Base-by-base conservation (phyloP, 2,797 vertebrate species). In the Cichlasoma orientale region DNA sequence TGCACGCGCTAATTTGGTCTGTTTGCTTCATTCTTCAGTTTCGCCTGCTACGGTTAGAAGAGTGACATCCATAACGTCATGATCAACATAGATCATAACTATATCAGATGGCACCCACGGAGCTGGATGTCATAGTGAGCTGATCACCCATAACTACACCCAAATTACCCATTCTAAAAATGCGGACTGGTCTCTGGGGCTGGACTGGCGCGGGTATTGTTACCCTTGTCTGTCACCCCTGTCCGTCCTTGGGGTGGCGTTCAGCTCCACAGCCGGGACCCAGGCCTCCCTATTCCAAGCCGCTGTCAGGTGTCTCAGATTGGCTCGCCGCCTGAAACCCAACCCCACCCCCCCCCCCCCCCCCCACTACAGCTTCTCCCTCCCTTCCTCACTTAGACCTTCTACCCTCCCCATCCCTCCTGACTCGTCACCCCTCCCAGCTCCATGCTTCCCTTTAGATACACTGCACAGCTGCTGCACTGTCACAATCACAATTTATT, bases 151-250 rank as follows among this genome's bases (percentile, higher is more conserved):
- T 12, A 74, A 9, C 74, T 78, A 54, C 31, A 27, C 68, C 54
- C n/a, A 76, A 56, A 84, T 72, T 57, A n/a, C 29, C 56, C 23
- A 19, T 56, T 81, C 54, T 77, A 73, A 83, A 86, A 80, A 72
- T 74, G 72, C 5, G 3, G 61, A 54, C 72, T 63, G 80, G 54
- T 75, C 55, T 85, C 54, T 47, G 54, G 31, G 61, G 86, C 56
- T 79, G 74, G 56, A 74, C 56, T 21, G 16, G 75, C 63, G 66
- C 13, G 47, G 72, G 56, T 82, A 77, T 72, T 27, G 47, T 91
- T 97, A 97, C 96, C 97, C 97, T 98, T 98, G 97, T 94, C 94
- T 80, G 75, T 93, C 98, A 97, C 97, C 98, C 98, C 97, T 99
- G 97, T 94, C 95, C 92, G 97, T 94, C 98, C 98, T 99, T 99